Conservation (phyloP, 2,113 vertebrate species). For the Erinaceus europaeus region DNA sequence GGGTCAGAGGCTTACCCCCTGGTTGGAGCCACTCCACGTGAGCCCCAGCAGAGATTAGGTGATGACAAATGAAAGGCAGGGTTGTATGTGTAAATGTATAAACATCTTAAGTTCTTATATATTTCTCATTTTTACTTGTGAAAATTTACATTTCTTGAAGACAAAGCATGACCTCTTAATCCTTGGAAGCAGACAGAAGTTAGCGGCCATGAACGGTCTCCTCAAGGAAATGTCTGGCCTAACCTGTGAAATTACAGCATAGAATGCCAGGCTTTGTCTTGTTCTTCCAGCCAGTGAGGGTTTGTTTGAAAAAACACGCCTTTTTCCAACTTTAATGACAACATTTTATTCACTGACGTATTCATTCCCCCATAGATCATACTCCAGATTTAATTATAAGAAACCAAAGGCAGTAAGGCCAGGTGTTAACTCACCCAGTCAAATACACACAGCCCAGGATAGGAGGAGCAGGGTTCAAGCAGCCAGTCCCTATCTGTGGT, state of each 20-base stretch:
- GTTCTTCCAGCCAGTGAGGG: constrained; percentile 34
- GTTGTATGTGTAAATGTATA: not conserved
- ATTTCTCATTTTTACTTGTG: not conserved
- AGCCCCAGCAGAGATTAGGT: no score
- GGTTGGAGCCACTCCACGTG: no score
- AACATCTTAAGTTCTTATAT: not conserved
- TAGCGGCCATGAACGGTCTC: not conserved
- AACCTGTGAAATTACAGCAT: not conserved
- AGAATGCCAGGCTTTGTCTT: not conserved
- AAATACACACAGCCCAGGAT: no score
- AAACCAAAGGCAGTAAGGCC: constrained; percentile 17
- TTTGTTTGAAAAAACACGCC: constrained; percentile 8
- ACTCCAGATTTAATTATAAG: constrained; percentile 42
- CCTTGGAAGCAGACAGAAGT: not conserved
- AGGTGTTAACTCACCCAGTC: no score
- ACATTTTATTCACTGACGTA: constrained; percentile 36
- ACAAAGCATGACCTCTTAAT: not conserved
- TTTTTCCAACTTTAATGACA: not conserved
- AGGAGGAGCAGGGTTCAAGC: no score
- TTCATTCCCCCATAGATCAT: constrained; percentile 15
- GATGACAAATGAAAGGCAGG: no score
- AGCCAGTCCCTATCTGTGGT: no score
- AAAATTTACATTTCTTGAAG: constrained; percentile 1
- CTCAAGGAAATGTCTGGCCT: constrained; percentile 9
- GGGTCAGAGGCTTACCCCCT: no score